These are phyloP conservation scores for Poeciliopsis gracilis DNA, from an alignment of 2,797 vertebrate genomes.

Conservation along the genomic window DNA sequence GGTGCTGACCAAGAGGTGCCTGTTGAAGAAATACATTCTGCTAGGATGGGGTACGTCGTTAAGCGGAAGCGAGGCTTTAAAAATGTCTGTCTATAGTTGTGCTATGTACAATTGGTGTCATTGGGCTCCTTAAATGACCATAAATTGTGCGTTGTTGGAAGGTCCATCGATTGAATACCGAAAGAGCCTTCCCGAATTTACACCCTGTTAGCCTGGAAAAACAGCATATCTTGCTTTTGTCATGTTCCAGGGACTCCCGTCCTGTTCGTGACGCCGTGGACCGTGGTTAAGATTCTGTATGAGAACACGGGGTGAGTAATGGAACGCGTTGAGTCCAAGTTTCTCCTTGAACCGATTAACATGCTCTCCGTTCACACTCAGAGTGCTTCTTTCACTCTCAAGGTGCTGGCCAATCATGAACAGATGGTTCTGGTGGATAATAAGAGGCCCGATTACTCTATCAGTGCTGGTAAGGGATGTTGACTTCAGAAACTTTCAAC, in stretches of 20 bases:
- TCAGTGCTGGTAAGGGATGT: constrained; percentile 85
- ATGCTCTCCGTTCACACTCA: constrained; percentile 1
- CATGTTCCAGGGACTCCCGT: constrained; percentile 77
- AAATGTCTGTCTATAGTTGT: background rate
- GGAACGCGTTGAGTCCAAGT: background rate
- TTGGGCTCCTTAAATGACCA: background rate
- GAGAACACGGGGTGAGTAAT: constrained; percentile 81
- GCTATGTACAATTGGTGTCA: background rate
- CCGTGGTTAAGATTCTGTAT: constrained; percentile 74
- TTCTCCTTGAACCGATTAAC: background rate
- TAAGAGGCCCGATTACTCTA: constrained; percentile 88
- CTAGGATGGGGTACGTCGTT: constrained; percentile 91
- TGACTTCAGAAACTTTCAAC: background rate
- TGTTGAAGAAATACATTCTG: constrained; percentile 89
- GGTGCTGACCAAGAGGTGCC: constrained; percentile 84
- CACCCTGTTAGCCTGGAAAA: background rate
- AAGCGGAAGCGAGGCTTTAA: background rate
- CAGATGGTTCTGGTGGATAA: constrained; percentile 94
- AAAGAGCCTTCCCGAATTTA: background rate
- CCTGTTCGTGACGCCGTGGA: constrained; percentile 84
- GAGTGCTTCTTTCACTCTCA: constrained; percentile 19
- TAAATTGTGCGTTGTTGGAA: background rate
- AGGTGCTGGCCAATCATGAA: constrained; percentile 92
- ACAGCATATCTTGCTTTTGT: background rate
- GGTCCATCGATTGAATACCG: background rate